These are phyloP conservation scores for Cephus cinctus DNA, from an alignment of 1,140 invertebrate species.

Conservation along the genomic window DNA sequence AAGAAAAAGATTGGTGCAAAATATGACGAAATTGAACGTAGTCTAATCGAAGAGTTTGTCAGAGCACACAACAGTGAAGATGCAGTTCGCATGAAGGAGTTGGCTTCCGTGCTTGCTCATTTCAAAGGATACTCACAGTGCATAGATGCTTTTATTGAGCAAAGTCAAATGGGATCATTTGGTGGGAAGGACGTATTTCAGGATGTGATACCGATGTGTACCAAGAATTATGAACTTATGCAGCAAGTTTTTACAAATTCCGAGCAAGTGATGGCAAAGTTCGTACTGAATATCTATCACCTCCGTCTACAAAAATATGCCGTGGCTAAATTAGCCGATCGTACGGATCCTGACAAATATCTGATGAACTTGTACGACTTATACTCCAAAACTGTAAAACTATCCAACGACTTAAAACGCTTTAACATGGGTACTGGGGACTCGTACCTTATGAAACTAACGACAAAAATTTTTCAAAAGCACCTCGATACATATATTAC, in stretches of 20 bases:
- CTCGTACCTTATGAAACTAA: slow-evolving; percentile 77
- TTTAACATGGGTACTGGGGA: slow-evolving; percentile 83
- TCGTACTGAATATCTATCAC: slow-evolving; percentile 95
- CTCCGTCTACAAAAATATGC: slow-evolving; percentile 87
- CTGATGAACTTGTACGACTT: slow-evolving; percentile 85
- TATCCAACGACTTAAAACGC: slow-evolving; percentile 69
- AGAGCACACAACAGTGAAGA: slow-evolving; percentile 83
- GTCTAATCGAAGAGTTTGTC: slow-evolving; percentile 94
- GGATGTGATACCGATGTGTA: slow-evolving; percentile 88
- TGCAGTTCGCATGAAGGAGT: slow-evolving; percentile 86
- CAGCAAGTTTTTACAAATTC: slow-evolving; percentile 94
- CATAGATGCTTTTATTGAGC: slow-evolving; percentile 95
- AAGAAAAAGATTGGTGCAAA: slow-evolving; percentile 90
- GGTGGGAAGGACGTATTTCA: slow-evolving; percentile 86
- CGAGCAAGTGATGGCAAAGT: slow-evolving; percentile 97
- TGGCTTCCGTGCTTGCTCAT: slow-evolving; percentile 87
- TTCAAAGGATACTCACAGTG: slow-evolving; percentile 97
- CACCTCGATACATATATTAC: slow-evolving; percentile 77
- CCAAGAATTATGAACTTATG: slow-evolving; percentile 85
- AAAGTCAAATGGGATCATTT: slow-evolving; percentile 84
- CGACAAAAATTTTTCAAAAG: slow-evolving; percentile 80
- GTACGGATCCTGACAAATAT: slow-evolving; percentile 83
- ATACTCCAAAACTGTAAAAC: slow-evolving; percentile 78
- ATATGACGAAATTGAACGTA: slow-evolving; percentile 92
- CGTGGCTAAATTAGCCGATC: slow-evolving; percentile 74